Percentiles rank a stretch among this genome's conserved stretches.
Evolutionary conservation across 2,113 vertebrate species (phyloP).

Genomic region (Gila orcuttii): DNA sequence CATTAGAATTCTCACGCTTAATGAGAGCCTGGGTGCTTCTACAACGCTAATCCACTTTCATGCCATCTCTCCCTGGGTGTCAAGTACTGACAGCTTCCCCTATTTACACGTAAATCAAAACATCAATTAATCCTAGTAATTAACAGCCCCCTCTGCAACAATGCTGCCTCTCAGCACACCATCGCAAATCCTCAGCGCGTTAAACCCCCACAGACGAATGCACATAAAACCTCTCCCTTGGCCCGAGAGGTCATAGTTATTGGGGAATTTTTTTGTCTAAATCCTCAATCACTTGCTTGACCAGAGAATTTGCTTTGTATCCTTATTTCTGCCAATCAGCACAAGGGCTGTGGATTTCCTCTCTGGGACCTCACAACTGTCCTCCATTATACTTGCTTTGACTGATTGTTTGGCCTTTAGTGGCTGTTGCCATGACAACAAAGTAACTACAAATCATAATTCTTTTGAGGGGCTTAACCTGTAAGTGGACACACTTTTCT

Average conservation of each 20-base stretch:
- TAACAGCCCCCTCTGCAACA: conserved; percentile 63
- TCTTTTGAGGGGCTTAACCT: conserved; percentile 22
- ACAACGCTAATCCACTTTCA: conserved; percentile 78
- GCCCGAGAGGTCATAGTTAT: not conserved
- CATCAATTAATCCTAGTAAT: conserved; percentile 75
- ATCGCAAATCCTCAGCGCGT: conserved; percentile 2
- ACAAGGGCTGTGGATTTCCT: conserved; percentile 23
- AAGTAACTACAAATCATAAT: conserved; percentile 27
- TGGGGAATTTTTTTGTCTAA: not conserved
- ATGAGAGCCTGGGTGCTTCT: conserved; percentile 67
- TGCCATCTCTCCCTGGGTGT: conserved; percentile 66
- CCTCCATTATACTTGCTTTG: conserved; percentile 38
- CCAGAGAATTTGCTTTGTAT: conserved; percentile 29
- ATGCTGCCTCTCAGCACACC: conserved; percentile 8
- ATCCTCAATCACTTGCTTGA: not conserved
- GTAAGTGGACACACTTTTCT: conserved; percentile 29
- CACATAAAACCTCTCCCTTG: not conserved
- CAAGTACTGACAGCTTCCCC: conserved; percentile 64
- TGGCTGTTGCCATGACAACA: conserved; percentile 39
- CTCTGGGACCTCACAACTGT: conserved; percentile 23
- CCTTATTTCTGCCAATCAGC: not conserved
- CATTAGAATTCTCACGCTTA: conserved; percentile 63
- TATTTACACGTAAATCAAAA: conserved; percentile 70
- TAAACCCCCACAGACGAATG: conserved; percentile 1
- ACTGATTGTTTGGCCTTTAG: conserved; percentile 10